Evolutionary conservation across 2,113 vertebrate species (phyloP), one percentile per base, ranked within the genome.

Genomic region (Globicephala melas): DNA sequence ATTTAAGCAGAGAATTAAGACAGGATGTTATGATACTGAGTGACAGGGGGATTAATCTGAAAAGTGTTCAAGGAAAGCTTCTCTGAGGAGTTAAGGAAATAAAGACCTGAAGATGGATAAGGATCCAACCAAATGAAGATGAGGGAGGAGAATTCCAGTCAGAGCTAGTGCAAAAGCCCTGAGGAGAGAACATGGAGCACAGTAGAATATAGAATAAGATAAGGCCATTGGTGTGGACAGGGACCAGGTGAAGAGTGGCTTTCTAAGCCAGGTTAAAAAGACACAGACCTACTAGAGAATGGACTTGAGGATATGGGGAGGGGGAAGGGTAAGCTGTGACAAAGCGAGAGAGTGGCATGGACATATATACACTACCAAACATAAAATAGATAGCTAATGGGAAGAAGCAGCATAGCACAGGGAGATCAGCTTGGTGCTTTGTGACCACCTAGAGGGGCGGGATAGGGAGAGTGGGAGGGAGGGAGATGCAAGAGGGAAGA

Each of bases 1-100:
- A 68, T 86, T 47, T n/a, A 89, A 26, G 50, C 28, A 83, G 33
- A 55, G 50, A 93, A 67, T 74, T 85, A 55, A 91, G 73, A 36
- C 21, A 79, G 6, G 13, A 62, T 68, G 6, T 8, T 63, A 15
- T 58, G n/a, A 28, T 41, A 38, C 38, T 58, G 23, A 86, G 36
- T 41, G 18, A 44, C 53, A 62, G 6, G 38, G 5, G 4, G 14
- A 60, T 41, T 53, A 8, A 55, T 73, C 33, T 68, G 47, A 9
- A 81, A 31, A 13, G 4, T 63, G 50, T 55, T 89, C 58, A 21
- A 89, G 50, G 31, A 91, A 91, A 74, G 2, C 21, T 9, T 90
- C 4, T 82, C 62, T 62, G 17, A 95, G 33, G 12, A 93, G 47
- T 53, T 36, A 80, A 80, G 33, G 6, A 87, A 83, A 14, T 41